Percentiles rank a stretch among this genome's conserved stretches.
Conservation (phyloP, 2,888 invertebrate species). For the Scaptodrosophila latifasciaeformis region DNA sequence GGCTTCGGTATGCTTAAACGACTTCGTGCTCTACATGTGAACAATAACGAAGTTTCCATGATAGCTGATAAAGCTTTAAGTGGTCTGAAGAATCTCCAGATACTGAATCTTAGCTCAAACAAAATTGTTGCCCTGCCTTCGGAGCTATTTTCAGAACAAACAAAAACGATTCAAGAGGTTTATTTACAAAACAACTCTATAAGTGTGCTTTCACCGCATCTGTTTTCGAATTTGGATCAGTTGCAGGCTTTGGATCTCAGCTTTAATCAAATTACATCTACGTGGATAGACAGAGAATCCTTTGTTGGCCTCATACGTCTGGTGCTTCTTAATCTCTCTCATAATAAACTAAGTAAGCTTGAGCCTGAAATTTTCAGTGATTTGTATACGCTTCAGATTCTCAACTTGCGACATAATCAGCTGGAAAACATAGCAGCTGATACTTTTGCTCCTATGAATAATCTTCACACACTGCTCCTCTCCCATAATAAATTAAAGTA, state of each 20-base stretch:
- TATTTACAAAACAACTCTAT: constrained; percentile 94
- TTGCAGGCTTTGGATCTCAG: constrained; percentile 89
- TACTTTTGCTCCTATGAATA: constrained; percentile 93
- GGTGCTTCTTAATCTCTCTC: constrained; percentile 89
- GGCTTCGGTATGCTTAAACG: constrained; percentile 88
- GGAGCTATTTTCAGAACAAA: constrained; percentile 87
- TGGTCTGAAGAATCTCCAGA: constrained; percentile 86
- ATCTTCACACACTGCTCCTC: constrained; percentile 90
- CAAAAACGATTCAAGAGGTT: constrained; percentile 88
- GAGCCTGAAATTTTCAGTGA: constrained; percentile 90
- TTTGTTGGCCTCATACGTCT: constrained; percentile 92
- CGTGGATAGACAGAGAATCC: constrained; percentile 89
- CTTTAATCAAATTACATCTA: constrained; percentile 88
- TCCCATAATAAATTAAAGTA: constrained; percentile 90
- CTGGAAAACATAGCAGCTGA: constrained; percentile 89
- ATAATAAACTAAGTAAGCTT: constrained; percentile 87
- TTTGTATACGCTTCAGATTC: constrained; percentile 88
- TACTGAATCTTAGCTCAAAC: constrained; percentile 92
- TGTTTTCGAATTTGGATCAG: constrained; percentile 90
- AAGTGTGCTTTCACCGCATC: constrained; percentile 87
- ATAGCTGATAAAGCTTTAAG: constrained; percentile 88
- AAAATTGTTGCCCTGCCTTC: constrained; percentile 91
- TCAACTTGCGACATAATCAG: constrained; percentile 90
- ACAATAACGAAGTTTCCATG: constrained; percentile 92
- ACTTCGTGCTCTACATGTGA: constrained; percentile 86